A percentile compares a stretch with the other conserved stretches of the same genome.
phyloP scores from a whole-genome alignment of 2,888 invertebrate genomes.

The Aleiodes alternator region DNA sequence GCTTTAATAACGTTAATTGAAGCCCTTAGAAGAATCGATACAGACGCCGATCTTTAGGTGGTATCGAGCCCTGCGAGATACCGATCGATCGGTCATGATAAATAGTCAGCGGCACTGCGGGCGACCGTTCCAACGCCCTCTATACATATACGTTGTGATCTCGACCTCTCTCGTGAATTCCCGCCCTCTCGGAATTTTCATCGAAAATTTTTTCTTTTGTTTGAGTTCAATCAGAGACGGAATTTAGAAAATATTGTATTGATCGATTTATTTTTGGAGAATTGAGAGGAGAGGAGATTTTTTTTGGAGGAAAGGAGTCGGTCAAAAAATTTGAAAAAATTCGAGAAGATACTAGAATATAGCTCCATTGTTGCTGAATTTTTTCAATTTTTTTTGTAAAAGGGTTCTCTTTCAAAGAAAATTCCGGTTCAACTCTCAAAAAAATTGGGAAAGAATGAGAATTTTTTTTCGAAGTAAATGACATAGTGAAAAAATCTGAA shows the following conservation, averaged over 20 bases:
- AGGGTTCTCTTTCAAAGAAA: no score
- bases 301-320: no score
- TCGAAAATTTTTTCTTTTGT: conserved; percentile 31
- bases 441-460: no score
- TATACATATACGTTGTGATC: conserved; percentile 37
- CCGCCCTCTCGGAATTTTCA: conserved; percentile 43
- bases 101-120: conserved; percentile 74
- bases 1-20: conserved; percentile 75
- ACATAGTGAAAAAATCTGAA: no score
- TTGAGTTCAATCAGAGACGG: no score
- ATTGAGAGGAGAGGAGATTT: not conserved
- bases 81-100: conserved; percentile 74
- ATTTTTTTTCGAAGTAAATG: no score
- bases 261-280: conserved; percentile 1
- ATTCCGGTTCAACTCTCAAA: no score
- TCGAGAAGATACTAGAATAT: no score
- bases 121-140: conserved; percentile 71
- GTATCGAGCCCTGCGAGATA: conserved; percentile 71
- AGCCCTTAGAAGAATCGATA: conserved; percentile 74
- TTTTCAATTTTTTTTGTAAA: no score
- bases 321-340: no score
- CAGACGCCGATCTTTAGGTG: conserved; percentile 59
- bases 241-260: no score
- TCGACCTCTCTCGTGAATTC: conserved; percentile 43
- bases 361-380: no score